phyloP scores from a whole-genome alignment of 2,797 vertebrate species.

The Prionace glauca region DNA sequence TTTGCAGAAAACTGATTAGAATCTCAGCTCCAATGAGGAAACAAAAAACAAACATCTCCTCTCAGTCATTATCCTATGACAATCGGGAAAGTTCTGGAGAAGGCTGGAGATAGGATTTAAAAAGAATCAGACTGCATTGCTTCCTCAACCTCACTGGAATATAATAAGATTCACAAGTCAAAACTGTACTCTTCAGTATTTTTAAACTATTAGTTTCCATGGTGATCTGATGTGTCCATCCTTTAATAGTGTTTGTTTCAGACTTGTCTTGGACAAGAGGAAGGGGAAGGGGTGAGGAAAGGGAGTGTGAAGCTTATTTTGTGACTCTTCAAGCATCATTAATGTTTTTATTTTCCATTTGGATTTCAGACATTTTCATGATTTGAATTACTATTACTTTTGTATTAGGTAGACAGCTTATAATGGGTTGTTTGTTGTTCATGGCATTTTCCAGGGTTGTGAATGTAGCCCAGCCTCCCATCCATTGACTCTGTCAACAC shows the following conservation, averaged over 20 bases:
- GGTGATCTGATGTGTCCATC: not conserved
- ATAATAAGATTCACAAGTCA: not conserved
- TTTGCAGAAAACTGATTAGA: not conserved
- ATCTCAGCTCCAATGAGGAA: not conserved
- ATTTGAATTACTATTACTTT: not conserved
- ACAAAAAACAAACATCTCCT: not conserved
- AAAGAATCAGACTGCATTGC: not conserved
- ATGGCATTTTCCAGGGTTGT: not conserved
- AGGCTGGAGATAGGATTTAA: not conserved
- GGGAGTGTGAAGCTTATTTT: not conserved
- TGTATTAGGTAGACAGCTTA: no score
- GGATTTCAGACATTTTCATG: not conserved
- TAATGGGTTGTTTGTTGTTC: no score
- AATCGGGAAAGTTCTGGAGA: not conserved
- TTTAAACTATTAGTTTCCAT: not conserved
- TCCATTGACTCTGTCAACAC: no score
- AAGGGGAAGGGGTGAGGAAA: not conserved
- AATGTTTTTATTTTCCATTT: not conserved
- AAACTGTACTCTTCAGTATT: not conserved
- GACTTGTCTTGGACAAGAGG: not conserved
- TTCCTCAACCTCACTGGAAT: not conserved
- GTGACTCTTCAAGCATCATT: not conserved
- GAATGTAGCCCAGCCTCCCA: no score
- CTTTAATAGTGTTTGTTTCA: not conserved
- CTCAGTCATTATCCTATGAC: not conserved